Evolutionary conservation across 2,888 invertebrate genomes (phyloP), one percentile per base, ranked within the genome.

Genomic region (Acanthoscelides obtectus): DNA sequence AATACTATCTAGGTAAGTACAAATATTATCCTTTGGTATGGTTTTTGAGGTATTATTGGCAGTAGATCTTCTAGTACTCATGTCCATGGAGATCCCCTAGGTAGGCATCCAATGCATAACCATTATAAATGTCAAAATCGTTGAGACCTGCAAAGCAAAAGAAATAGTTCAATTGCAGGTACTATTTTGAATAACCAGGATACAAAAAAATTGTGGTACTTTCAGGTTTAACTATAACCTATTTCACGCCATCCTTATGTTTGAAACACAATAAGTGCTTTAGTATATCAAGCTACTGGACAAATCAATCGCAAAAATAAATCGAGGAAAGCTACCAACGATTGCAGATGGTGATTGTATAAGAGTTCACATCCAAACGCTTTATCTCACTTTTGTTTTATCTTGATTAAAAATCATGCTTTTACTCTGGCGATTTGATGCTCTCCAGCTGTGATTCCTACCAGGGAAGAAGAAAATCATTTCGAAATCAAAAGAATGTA

Each of bases 71-170:
- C 72, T 76, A 79, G 72, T 77, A 77, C 20, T 72, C 73, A 27
- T 77, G 76, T 5, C 75, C 74, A 67, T 78, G 77, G 25, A 77
- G 71, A 69, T 81, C 78, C 70, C 73, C 75, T 66, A 79, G 79
- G 68, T 79, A 80, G 27, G 77, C 79, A 65, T 81, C 80, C 66
- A 79, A 72, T 73, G 81, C 80, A 71, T 81, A 81, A 21, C 78
- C 78, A 70, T 78, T 22, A 69, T 78, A 80, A 12, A 76, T 76
- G 70, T 77, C 74, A 22, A 81, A 81, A 67, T 79, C 80, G 67
- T 79, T 80, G 73, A 79, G 80, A 22, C 78, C 77, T 68, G 45
- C 1, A 45, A 45, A 17, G 25, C 1, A 45, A 45, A 45, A 45
- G 45, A 12, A 12, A 45, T 45, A 25, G 25, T 5, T 25, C 8